Base-by-base conservation (phyloP, 2,797 vertebrate species). In the Anguilla anguilla region DNA sequence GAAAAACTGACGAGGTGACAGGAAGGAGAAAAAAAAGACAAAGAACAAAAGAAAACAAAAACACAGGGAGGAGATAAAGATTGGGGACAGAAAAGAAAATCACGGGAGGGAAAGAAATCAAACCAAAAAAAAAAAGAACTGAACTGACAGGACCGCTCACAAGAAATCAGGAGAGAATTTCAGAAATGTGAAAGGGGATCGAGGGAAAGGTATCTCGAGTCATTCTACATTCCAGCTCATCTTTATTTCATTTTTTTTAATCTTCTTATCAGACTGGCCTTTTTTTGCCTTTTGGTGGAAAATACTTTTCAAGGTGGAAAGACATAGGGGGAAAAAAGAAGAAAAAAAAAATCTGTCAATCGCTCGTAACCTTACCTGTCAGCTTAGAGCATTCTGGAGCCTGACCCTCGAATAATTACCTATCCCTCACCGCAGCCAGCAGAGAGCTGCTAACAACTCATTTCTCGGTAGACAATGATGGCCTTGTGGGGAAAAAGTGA, bases 141-240 rank as follows among this genome's bases (percentile, higher is more conserved):
- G 72, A 77, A 77, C 11, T 35, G 72, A 77, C 13, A 39, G 11
- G 13, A 15, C 13, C 2, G 10, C 31, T 35, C 22, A 2, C 22
- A 25, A 51, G 11, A n/a, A 51, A 51, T 4, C 19, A 6, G 13
- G 57, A 85, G 83, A 35, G 83, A 85, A 31, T 19, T 51, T 19
- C 61, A 51, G 51, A 90, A 61, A 89, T 59, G 90, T 88, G 86
- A 85, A 88, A 0, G 17, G 87, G 82, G 19, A 11, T 28, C 69
- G 51, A 25, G 31, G 17, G 90, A 49, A 35, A 22, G 15, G 15
- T 2, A 9, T 9, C 7, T 6, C 49, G 72, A 84, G 67, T n/a
- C 3, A 49, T 49, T 74, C 15, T 53, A 0, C 6, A 55, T 53
- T 84, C 55, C 13, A 15, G 46, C 82, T 74, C 6, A 61, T 72